These are phyloP conservation scores for Sepioteuthis lessoniana DNA, from an alignment of 2,888 invertebrate genomes.

Conservation along the genomic window DNA sequence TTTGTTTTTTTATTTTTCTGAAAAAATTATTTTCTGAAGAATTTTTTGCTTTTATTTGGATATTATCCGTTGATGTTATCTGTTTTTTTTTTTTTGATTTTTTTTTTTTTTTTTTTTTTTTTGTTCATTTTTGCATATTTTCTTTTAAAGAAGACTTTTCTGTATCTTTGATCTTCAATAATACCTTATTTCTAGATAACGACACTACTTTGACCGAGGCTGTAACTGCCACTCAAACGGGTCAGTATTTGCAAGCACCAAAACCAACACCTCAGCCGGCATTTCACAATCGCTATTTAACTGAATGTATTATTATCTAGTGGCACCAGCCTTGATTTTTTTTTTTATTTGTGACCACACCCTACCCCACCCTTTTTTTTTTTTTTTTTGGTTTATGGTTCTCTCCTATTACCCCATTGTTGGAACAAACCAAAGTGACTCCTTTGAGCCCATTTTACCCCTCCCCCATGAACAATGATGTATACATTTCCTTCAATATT, in stretches of 20 bases:
- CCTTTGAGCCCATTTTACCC: neutral
- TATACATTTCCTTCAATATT: neutral
- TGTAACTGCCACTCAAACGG: neutral
- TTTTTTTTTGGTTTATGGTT: neutral
- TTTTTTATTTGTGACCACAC: neutral
- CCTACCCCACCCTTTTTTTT: no score
- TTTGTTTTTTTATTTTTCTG: no score
- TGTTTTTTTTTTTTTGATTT: neutral
- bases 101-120: neutral
- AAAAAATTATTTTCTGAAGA: no score
- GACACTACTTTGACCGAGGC: neutral
- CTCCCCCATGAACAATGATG: neutral
- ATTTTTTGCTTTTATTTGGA: no score
- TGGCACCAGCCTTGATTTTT: neutral
- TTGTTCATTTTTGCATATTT: neutral
- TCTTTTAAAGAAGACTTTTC: neutral
- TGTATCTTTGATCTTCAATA: neutral
- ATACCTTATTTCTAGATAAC: neutral
- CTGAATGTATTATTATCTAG: slow-evolving; percentile 2
- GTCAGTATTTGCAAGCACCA: slow-evolving; percentile 24
- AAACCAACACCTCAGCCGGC: neutral
- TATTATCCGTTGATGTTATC: no score
- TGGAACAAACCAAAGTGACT: neutral
- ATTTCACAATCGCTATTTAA: neutral
- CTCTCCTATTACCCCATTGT: neutral